phyloP scores from a whole-genome alignment of 1,140 invertebrate genomes.

The Drosophila murphyi region DNA sequence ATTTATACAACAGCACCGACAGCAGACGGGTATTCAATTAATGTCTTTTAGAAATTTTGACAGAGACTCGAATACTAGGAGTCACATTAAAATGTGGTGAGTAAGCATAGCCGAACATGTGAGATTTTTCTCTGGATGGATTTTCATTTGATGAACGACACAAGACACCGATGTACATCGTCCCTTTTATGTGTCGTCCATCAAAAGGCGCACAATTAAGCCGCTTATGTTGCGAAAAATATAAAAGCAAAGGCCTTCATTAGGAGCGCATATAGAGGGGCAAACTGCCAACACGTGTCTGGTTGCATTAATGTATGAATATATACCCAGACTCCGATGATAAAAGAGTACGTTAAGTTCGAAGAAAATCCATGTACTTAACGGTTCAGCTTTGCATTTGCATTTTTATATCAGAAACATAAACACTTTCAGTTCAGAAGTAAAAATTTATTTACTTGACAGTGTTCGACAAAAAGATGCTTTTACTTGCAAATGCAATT shows the following conservation, averaged over 20 bases:
- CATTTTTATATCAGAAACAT: too few species aligned
- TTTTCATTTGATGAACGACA: conserved; percentile 44
- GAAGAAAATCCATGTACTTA: too few species aligned
- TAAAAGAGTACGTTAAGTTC: background rate
- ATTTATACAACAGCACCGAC: conserved; percentile 33
- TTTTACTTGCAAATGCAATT: too few species aligned
- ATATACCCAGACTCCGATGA: background rate
- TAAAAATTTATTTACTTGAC: too few species aligned
- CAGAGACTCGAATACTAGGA: conserved; percentile 5
- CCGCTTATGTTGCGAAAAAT: conserved; percentile 58
- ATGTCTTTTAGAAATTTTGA: conserved; percentile 48
- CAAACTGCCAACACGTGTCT: conserved; percentile 20
- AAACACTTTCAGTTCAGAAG: too few species aligned
- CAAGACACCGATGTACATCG: conserved; percentile 49
- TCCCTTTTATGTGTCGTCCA: conserved; percentile 57
- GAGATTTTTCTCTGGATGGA: conserved; percentile 13
- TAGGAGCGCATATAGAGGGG: background rate
- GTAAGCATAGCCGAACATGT: conserved; percentile 15
- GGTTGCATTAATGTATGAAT: conserved; percentile 29
- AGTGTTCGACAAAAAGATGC: too few species aligned
- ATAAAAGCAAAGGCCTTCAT: conserved; percentile 32
- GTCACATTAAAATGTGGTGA: conserved; percentile 6
- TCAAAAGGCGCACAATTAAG: conserved; percentile 74
- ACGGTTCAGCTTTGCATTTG: too few species aligned
- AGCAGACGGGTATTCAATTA: conserved; percentile 54